Evolutionary conservation across 2,797 vertebrate species (phyloP).

Genomic region (Notamacropus eugenii): DNA sequence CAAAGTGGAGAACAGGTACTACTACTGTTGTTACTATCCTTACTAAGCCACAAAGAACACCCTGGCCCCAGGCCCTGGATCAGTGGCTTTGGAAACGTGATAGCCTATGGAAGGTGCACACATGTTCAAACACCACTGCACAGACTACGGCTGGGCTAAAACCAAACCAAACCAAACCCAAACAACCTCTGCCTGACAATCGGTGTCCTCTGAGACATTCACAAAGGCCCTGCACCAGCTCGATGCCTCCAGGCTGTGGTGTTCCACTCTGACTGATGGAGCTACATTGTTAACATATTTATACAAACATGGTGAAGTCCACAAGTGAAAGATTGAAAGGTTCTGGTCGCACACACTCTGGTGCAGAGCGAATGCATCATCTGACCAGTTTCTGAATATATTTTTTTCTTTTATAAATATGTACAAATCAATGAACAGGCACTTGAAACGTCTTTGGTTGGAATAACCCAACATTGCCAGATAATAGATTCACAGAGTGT

Average conservation of each 20-base stretch:
- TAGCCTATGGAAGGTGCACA: constrained; percentile 81
- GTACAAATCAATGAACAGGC: constrained; percentile 99
- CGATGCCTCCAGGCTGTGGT: constrained; percentile 63
- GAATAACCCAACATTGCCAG: constrained; percentile 98
- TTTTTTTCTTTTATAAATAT: constrained; percentile 90
- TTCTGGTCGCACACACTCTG: constrained; percentile 72
- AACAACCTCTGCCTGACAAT: constrained; percentile 48
- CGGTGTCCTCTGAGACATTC: constrained; percentile 67
- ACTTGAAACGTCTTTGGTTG: constrained; percentile 99
- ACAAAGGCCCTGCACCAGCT: constrained; percentile 74
- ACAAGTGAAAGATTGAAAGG: constrained; percentile 71
- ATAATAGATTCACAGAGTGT: constrained; percentile 92
- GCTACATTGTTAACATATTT: constrained; percentile 61
- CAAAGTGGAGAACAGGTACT: constrained; percentile 77
- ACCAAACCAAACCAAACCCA: constrained; percentile 63
- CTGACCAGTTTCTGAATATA: constrained; percentile 84
- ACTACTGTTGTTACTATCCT: constrained; percentile 48
- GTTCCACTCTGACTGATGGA: constrained; percentile 53
- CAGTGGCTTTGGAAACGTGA: constrained; percentile 84
- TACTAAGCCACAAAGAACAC: constrained; percentile 80
- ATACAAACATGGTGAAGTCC: constrained; percentile 73
- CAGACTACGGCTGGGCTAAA: constrained; percentile 58
- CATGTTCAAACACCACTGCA: constrained; percentile 79
- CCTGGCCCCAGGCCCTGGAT: constrained; percentile 72
- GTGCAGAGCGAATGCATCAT: constrained; percentile 83